Percentiles rank a stretch among this genome's conserved stretches.
Evolutionary conservation across 2,888 invertebrate species (phyloP).

Genomic region (Chrysolina haemoptera): DNA sequence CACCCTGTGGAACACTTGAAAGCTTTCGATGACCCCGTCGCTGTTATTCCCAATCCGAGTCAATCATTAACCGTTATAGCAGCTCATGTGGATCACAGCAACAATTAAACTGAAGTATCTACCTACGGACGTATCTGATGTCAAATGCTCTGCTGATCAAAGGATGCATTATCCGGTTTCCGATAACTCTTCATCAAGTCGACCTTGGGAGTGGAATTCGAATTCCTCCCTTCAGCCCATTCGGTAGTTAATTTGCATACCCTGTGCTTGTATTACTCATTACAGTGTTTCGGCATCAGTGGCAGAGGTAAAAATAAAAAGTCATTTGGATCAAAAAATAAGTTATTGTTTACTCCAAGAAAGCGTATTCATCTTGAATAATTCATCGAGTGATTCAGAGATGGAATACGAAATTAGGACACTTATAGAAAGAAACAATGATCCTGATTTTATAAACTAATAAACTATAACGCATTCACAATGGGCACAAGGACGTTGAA

Average conservation of each 20-base stretch:
- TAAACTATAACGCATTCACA: too few relatives aligned
- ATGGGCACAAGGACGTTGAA: too few relatives aligned
- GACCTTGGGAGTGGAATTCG: conserved; percentile 45
- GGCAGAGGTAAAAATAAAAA: conserved; percentile 9
- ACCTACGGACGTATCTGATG: conserved; percentile 44
- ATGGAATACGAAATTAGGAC: too few relatives aligned
- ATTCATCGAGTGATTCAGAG: too few relatives aligned
- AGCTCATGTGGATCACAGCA: conserved; percentile 3
- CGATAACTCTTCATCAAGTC: conserved; percentile 52
- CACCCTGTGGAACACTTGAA: background rate
- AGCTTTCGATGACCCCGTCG: background rate
- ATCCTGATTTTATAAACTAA: too few relatives aligned
- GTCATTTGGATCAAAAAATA: too few relatives aligned
- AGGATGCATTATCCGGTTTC: conserved; percentile 49
- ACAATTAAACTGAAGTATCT: conserved; percentile 31
- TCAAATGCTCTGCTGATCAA: conserved; percentile 50
- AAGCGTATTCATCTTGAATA: too few relatives aligned
- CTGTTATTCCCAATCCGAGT: background rate
- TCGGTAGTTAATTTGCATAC: conserved; percentile 48
- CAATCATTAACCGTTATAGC: background rate
- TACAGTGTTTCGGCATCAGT: conserved; percentile 32
- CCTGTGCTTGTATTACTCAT: conserved; percentile 46
- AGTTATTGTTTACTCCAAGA: too few relatives aligned
- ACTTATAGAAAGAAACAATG: too few relatives aligned
- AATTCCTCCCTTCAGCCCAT: conserved; percentile 41